Conservation (phyloP, 2,888 invertebrate species). For the Chrysolina americana region DNA sequence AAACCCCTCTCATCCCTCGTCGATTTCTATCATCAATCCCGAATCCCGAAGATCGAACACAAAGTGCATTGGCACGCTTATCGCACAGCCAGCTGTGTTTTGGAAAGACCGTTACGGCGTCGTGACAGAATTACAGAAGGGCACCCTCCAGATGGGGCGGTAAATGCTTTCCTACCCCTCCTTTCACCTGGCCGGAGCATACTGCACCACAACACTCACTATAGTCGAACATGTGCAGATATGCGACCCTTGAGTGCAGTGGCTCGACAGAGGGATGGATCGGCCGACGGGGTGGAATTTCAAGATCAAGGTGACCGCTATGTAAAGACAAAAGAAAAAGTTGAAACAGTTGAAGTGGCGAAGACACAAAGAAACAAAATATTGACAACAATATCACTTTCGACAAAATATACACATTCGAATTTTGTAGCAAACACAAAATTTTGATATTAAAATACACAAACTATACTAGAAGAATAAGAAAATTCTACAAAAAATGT, state of each 20-base stretch:
- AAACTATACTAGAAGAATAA: too few species aligned
- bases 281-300: not conserved
- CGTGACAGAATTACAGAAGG: constrained; percentile 51
- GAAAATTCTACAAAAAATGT: too few species aligned
- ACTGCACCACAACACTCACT: constrained; percentile 37
- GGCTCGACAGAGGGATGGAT: not conserved
- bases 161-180: constrained; percentile 44
- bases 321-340: too few species aligned
- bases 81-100: constrained; percentile 55
- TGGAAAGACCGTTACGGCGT: constrained; percentile 58
- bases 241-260: constrained; percentile 29
- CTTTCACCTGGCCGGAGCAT: constrained; percentile 54
- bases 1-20: not conserved
- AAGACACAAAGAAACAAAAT: too few species aligned
- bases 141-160: constrained; percentile 43
- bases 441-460: too few species aligned
- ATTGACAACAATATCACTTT: too few species aligned
- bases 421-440: too few species aligned
- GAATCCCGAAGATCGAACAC: constrained; percentile 19
- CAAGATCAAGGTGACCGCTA: constrained; percentile 15
- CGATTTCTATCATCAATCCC: constrained; percentile 17
- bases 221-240: constrained; percentile 36
- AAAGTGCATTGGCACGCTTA: constrained; percentile 53
- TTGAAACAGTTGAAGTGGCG: too few species aligned
- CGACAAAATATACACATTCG: too few species aligned